Base-by-base conservation (phyloP, 2,113 vertebrate genomes). In the Sebastes schlegelii region DNA sequence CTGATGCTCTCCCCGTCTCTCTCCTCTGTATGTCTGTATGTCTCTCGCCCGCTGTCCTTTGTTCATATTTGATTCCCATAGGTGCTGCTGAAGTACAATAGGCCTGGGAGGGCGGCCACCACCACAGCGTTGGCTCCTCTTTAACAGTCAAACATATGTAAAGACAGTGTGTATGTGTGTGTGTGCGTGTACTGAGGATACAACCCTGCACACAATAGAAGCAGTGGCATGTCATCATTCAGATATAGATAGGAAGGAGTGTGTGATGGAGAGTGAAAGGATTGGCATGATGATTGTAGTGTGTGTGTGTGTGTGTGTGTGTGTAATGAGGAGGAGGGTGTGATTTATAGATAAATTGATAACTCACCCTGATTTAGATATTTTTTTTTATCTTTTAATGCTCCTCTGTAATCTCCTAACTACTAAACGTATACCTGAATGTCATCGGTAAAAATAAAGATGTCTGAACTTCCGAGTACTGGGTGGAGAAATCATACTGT, bases 11-110 rank as follows among this genome's bases (percentile, higher is more conserved):
- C 74, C 60, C 49, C 64, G 43, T 73, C 73, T 73, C 80, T 61
- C 76, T 73, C 64, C 79, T 65, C 60, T 8, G 5, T 42, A 21
- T 9, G 51, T 46, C 77, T 81, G 17, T 63, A 40, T 84, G 84
- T 82, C 82, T 84, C 70, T 72, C 8, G 17, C 26, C 40, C 14
- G 4, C 63, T 65, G 34, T 76, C 82, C 89, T 93, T 93, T 94
- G 91, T 94, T 94, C 87, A 88, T 86, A 88, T 88, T 81, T 90
- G 86, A 94, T 92, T 93, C 90, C 90, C 91, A 88, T 77, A 89
- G 91, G 89, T 89, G 74, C 64, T 48, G 75, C 57, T 67, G 42
- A 17, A 77, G 86, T 55, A 79, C 83, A 84, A 78, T 81, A 21
- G 81, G 57, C 54, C 40, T 51, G 40, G 62, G 57, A 74, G 61